Evolutionary conservation across 1,140 invertebrate species (phyloP).

Genomic region (Heliconius melpomene): DNA sequence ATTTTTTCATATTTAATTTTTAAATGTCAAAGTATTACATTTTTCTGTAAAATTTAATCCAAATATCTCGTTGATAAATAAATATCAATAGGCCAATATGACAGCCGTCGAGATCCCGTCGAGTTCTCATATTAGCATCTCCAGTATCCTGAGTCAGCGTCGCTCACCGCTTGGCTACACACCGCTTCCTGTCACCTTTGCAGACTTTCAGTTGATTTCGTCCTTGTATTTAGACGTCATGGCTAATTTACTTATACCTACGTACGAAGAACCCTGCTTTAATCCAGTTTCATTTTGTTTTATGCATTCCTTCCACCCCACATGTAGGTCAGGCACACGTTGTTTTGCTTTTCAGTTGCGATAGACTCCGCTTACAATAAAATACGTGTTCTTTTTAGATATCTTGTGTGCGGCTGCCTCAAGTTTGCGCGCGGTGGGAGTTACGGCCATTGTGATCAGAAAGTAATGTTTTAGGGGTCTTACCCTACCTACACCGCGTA

Average conservation of each 20-base stretch:
- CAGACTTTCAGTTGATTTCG: conserved; percentile 73
- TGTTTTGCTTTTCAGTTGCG: conserved; percentile 30
- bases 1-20: not conserved
- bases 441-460: not conserved
- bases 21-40: not conserved
- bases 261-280: conserved; percentile 41
- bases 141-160: conserved; percentile 64
- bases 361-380: conserved; percentile 30
- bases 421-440: conserved; percentile 17
- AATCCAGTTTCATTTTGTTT: conserved; percentile 44
- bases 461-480: conserved; percentile 10
- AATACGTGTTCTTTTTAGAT: conserved; percentile 33
- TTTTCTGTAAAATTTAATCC: not conserved
- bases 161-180: conserved; percentile 58
- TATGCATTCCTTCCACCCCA: conserved; percentile 11
- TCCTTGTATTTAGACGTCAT: conserved; percentile 65
- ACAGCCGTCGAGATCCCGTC: conserved; percentile 30
- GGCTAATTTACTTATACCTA: conserved; percentile 49
- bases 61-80: not conserved
- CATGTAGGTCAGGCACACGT: conserved; percentile 34
- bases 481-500: not conserved
- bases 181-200: conserved; percentile 75
- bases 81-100: not conserved
- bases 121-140: conserved; percentile 48
- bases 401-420: conserved; percentile 21